A percentile compares a stretch with the other conserved stretches of the same genome.
Evolutionary conservation across 2,113 vertebrate genomes (phyloP).

Genomic region (Pelmatolapia mariae): DNA sequence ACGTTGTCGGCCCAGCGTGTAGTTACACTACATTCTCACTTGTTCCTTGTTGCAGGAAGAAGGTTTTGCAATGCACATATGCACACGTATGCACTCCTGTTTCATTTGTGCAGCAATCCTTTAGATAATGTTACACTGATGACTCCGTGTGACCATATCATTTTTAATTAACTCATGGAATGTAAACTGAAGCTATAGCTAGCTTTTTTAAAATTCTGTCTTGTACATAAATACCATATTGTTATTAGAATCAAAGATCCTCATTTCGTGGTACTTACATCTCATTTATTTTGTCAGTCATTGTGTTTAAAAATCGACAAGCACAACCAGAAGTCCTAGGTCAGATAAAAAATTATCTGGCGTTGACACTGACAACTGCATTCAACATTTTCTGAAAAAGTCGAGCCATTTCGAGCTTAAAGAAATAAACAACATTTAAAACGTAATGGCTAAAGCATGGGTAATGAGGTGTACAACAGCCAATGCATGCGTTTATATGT

Average conservation of each 20-base stretch:
- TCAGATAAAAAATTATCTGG: not conserved
- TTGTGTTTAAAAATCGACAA: not conserved
- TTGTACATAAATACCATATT: not conserved
- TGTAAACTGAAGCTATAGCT: not conserved
- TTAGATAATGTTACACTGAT: not conserved
- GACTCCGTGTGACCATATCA: not conserved
- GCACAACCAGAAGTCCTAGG: not conserved
- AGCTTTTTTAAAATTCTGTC: not conserved
- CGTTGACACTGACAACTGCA: not conserved
- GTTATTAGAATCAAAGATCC: not conserved
- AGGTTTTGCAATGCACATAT: not conserved
- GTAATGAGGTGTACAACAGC: not conserved
- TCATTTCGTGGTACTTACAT: not conserved
- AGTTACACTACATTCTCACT: not conserved
- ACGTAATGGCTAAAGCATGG: not conserved
- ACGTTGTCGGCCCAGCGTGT: not conserved
- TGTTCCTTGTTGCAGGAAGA: not conserved
- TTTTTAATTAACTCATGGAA: not conserved
- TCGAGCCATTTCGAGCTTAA: not conserved
- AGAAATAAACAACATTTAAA: not conserved
- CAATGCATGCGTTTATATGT: not conserved
- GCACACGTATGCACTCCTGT: not conserved
- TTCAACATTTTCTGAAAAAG: not conserved
- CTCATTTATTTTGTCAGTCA: not conserved
- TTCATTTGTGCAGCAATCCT: not conserved